phyloP scores from a whole-genome alignment of 2,888 invertebrate genomes.

The Eurytoma adleriae region DNA sequence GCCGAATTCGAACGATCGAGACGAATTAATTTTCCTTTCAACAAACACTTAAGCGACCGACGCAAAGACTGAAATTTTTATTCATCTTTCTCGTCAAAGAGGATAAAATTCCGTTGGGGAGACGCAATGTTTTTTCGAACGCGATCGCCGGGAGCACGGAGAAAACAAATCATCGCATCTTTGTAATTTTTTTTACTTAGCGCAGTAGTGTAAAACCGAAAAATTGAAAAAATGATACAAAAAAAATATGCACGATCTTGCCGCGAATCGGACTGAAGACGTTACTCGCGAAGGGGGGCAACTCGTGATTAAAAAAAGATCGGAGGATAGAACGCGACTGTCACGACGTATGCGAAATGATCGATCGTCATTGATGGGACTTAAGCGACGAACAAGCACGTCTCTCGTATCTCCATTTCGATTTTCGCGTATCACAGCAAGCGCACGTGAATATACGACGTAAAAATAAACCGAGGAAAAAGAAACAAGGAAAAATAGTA shows the following conservation, averaged over 20 bases:
- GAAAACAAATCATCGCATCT: not conserved
- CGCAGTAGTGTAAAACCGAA: not conserved
- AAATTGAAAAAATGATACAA: too few species aligned
- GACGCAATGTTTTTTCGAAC: too few species aligned
- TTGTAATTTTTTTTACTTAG: not conserved
- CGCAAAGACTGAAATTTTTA: too few species aligned
- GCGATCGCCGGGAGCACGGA: not conserved
- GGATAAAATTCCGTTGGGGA: too few species aligned
- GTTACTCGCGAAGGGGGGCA: not conserved
- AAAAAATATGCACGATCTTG: constrained; percentile 13
- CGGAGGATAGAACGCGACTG: not conserved
- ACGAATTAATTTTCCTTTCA: not conserved
- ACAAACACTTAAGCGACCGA: too few species aligned
- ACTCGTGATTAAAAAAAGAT: constrained; percentile 6
- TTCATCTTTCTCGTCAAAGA: too few species aligned
- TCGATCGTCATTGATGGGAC: constrained; percentile 10
- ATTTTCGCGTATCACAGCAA: constrained; percentile 18
- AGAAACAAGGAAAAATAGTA: constrained; percentile 11
- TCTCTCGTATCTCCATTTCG: constrained; percentile 29
- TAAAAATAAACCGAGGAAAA: not conserved
- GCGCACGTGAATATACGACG: not conserved
- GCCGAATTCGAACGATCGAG: not conserved
- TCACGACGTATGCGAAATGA: not conserved
- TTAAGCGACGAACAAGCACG: constrained; percentile 30
- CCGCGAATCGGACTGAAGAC: constrained; percentile 1